Conservation (phyloP, 2,797 vertebrate genomes). For the Euthynnus affinis region DNA sequence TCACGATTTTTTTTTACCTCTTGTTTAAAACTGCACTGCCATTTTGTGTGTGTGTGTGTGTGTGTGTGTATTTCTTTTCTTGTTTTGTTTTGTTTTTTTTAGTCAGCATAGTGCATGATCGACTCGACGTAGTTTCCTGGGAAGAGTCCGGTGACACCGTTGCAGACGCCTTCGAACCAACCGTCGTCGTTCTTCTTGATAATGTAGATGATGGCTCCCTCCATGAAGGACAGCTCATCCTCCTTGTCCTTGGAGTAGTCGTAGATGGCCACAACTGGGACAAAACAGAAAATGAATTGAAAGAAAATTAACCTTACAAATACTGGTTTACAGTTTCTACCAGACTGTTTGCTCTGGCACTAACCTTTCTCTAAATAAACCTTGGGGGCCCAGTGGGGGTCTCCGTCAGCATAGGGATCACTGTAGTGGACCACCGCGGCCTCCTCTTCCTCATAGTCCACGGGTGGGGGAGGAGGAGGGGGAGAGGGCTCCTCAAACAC, state of each 20-base stretch:
- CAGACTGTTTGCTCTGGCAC: not conserved
- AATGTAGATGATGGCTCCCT: slow-evolving; percentile 99
- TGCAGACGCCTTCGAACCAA: slow-evolving; percentile 98
- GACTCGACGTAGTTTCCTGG: slow-evolving; percentile 99
- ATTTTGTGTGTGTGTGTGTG: not conserved
- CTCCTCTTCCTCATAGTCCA: slow-evolving; percentile 98
- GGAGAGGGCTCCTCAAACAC: slow-evolving; percentile 96
- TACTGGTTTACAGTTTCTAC: too few relatives aligned
- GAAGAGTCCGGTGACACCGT: slow-evolving; percentile 97
- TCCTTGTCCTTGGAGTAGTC: slow-evolving; percentile 99
- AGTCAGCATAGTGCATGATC: slow-evolving; percentile 99
- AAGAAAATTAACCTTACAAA: not conserved
- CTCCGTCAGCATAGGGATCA: slow-evolving; percentile 96
- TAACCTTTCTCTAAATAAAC: slow-evolving; percentile 97
- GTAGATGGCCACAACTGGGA: slow-evolving; percentile 96
- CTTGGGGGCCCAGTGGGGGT: slow-evolving; percentile 98
- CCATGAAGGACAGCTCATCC: slow-evolving; percentile 98
- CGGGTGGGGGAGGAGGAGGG: slow-evolving; percentile 95
- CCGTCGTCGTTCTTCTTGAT: slow-evolving; percentile 99
- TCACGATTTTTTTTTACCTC: slow-evolving; percentile 58
- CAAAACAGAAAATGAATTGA: not conserved
- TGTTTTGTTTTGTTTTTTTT: slow-evolving; percentile 54
- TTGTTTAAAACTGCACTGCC: slow-evolving; percentile 54
- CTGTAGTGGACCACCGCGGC: slow-evolving; percentile 95
- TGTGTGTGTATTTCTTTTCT: too few relatives aligned